Conservation (phyloP, 2,888 invertebrate genomes). For the Melangyna quadrimaculata region DNA sequence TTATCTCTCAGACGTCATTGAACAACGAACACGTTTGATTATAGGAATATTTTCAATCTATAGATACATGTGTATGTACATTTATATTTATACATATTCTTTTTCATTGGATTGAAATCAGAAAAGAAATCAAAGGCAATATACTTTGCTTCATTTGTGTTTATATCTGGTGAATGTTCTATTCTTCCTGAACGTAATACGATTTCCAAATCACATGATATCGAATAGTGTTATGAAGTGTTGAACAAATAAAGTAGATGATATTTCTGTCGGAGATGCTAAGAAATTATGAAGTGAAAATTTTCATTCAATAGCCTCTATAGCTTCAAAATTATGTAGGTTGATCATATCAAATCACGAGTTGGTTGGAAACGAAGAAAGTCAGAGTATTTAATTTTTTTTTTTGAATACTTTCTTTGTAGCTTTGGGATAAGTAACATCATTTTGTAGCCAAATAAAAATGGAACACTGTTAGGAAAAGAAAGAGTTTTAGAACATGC, state of each 20-base stretch:
- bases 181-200: neutral
- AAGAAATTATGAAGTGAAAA: neutral
- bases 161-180: slow-evolving; percentile 17
- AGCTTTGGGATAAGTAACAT: too few relatives aligned
- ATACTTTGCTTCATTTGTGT: neutral
- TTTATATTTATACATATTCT: neutral
- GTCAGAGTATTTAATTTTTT: too few relatives aligned
- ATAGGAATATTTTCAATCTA: neutral
- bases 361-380: too few relatives aligned
- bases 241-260: slow-evolving; percentile 16
- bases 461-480: too few relatives aligned
- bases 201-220: slow-evolving; percentile 39
- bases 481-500: too few relatives aligned
- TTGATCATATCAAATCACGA: neutral
- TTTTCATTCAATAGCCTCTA: neutral
- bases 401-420: too few relatives aligned
- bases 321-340: neutral
- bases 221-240: slow-evolving; percentile 23
- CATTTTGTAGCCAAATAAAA: too few relatives aligned
- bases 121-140: slow-evolving; percentile 19
- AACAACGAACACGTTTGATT: slow-evolving; percentile 7
- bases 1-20: slow-evolving; percentile 9
- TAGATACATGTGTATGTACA: too few relatives aligned
- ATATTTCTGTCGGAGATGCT: neutral
- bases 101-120: neutral